Evolutionary conservation across 1,140 invertebrate species (phyloP).

Genomic region (Pantala flavescens): DNA sequence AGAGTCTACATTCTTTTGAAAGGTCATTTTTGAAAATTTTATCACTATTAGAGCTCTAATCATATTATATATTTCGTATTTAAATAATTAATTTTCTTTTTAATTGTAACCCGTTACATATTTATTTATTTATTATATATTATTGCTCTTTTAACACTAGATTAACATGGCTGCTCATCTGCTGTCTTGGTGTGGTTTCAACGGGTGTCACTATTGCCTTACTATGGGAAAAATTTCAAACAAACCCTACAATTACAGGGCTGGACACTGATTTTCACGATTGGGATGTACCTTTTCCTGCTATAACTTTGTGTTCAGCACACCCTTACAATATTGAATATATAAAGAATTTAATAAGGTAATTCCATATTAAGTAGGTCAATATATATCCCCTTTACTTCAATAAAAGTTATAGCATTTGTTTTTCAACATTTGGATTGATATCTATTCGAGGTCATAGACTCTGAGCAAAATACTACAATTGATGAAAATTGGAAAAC

Average conservation of each 20-base stretch:
- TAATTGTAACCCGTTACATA: not conserved
- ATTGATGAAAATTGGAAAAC: no score
- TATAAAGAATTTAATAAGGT: conserved; percentile 32
- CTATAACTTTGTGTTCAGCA: conserved; percentile 49
- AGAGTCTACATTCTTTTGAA: conserved; percentile 25
- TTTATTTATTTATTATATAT: conserved; percentile 11
- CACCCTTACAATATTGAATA: conserved; percentile 38
- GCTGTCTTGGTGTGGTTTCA: conserved; percentile 48
- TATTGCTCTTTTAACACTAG: conserved; percentile 34
- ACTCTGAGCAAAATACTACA: no score
- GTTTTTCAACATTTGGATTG: no score
- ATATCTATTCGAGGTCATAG: no score
- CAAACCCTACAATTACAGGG: conserved; percentile 65
- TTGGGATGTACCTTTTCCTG: conserved; percentile 59
- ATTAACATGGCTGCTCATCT: conserved; percentile 63
- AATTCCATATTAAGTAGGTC: not conserved
- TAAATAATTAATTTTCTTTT: not conserved
- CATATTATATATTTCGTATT: no score
- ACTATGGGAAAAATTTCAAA: conserved; percentile 67
- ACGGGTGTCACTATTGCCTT: conserved; percentile 58
- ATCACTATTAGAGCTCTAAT: not conserved
- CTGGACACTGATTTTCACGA: conserved; percentile 53
- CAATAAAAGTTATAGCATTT: no score
- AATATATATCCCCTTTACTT: no score
- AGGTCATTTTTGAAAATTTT: conserved; percentile 23